Evolutionary conservation across 2,888 invertebrate genomes (phyloP), one percentile per base, ranked within the genome.

Genomic region (Limenitis camilla): DNA sequence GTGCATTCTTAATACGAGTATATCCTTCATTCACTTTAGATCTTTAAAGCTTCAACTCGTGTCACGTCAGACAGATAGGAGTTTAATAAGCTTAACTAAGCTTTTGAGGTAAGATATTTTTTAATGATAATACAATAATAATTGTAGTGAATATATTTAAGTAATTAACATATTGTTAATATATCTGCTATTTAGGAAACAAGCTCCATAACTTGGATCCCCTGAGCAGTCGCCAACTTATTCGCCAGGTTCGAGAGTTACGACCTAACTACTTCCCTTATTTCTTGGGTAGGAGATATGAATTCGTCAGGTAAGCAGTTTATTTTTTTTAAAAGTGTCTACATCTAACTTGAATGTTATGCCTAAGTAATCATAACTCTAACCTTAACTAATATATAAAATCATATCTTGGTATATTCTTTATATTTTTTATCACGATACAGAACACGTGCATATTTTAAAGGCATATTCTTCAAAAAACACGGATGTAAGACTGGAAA

Each of bases 141-240:
- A 11, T 19, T 19, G 19, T 19, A 19, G 19, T 19, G 19, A 19
- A 19, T 19, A 19, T 19, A 19, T 19, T 19, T 19, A 19, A 19
- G 19, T 19, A 19, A 49, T 33, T 45, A 29, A 7, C 32, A 39
- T 39, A 19, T 35, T 31, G 29, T 36, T 47, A 40, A 32, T 0
- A 7, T 47, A 27, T 29, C 43, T 35, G n/a, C 48, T 54, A 29
- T 56, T 49, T 78, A 88, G 88, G 81, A 67, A 82, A 84, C 71
- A 82, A 88, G 64, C 71, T 78, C 48, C 71, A 78, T 54, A 75
- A 73, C 59, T 61, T 79, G 69, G 83, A 82, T 52, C 65, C 76
- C 10, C 56, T 77, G 40, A 85, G 85, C 38, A 81, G 83, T 31
- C 84, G 80, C 30, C 81, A 84, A 61, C 63, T 85, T 55, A 68